phyloP scores from a whole-genome alignment of 2,797 vertebrate genomes.

The Triplophysa yarkandensis region DNA sequence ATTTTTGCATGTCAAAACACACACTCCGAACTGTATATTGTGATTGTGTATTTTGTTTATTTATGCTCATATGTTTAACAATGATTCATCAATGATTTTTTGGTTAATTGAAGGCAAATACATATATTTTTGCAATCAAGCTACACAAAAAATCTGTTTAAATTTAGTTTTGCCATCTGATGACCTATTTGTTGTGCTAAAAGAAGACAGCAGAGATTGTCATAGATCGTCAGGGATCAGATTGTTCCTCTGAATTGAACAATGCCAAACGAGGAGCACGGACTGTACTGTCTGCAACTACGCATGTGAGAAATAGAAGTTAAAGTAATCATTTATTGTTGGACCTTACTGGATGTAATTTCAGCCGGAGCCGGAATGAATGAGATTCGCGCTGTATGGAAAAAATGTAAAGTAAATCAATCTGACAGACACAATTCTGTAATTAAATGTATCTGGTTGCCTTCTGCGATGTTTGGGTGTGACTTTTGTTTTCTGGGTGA shows the following conservation, averaged over 20 bases:
- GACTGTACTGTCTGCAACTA: not conserved
- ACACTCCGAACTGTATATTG: slow-evolving; percentile 13
- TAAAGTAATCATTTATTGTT: slow-evolving; percentile 55
- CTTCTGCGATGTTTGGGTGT: slow-evolving; percentile 59
- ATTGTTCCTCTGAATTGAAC: slow-evolving; percentile 29
- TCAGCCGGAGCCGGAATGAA: slow-evolving; percentile 68
- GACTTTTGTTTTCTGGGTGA: slow-evolving; percentile 45
- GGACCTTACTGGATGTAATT: slow-evolving; percentile 71
- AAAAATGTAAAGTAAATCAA: slow-evolving; percentile 51
- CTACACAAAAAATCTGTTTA: not conserved
- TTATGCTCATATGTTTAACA: not conserved
- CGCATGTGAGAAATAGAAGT: slow-evolving; percentile 21
- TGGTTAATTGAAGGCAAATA: not conserved
- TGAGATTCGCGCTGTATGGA: slow-evolving; percentile 64
- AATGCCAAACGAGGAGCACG: not conserved
- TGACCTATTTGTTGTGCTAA: slow-evolving; percentile 13
- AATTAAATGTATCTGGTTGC: slow-evolving; percentile 76
- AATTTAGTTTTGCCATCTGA: not conserved
- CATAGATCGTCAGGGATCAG: slow-evolving; percentile 1
- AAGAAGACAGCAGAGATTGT: not conserved
- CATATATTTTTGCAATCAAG: not conserved
- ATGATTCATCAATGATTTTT: not conserved
- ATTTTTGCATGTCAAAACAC: slow-evolving; percentile 34
- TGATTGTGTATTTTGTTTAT: slow-evolving; percentile 10
- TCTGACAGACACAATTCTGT: slow-evolving; percentile 64